phyloP scores from a whole-genome alignment of 2,888 invertebrate species.

The Altica lythri region DNA sequence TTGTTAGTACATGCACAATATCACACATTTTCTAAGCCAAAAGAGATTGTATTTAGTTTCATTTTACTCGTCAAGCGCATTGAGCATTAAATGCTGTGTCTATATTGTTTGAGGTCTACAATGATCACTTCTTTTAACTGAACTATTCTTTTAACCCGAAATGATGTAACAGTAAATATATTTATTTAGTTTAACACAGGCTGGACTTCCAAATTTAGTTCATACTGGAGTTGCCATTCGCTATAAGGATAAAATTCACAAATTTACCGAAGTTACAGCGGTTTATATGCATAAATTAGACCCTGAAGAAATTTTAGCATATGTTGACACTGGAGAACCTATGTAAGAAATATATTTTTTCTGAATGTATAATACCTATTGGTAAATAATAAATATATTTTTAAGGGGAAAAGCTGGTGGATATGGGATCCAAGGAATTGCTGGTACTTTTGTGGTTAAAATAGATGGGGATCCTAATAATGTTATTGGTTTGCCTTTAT shows the following conservation, averaged over 20 bases:
- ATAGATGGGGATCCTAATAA: slow-evolving; percentile 72
- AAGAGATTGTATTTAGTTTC: no score
- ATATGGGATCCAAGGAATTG: slow-evolving; percentile 73
- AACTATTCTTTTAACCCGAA: no score
- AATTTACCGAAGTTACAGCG: slow-evolving; percentile 80
- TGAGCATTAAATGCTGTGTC: no score
- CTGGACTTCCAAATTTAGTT: slow-evolving; percentile 78
- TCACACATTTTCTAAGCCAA: no score
- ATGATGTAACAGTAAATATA: no score
- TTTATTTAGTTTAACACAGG: slow-evolving; percentile 65
- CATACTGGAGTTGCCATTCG: slow-evolving; percentile 87
- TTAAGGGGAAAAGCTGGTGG: slow-evolving; percentile 66
- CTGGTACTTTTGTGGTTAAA: slow-evolving; percentile 65
- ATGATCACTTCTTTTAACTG: no score
- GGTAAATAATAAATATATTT: background rate
- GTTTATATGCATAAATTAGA: slow-evolving; percentile 81
- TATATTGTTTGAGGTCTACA: no score
- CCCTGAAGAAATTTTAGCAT: slow-evolving; percentile 76
- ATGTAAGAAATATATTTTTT: slow-evolving; percentile 64
- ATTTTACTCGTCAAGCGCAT: no score
- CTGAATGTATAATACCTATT: no score
- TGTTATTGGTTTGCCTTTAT: slow-evolving; percentile 72
- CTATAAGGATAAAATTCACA: slow-evolving; percentile 62
- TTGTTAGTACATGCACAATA: no score
- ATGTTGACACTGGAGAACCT: slow-evolving; percentile 87